Evolutionary conservation across 2,888 invertebrate species (phyloP), one percentile per base, ranked within the genome.

Genomic region (Gymnosoma rotundatum): DNA sequence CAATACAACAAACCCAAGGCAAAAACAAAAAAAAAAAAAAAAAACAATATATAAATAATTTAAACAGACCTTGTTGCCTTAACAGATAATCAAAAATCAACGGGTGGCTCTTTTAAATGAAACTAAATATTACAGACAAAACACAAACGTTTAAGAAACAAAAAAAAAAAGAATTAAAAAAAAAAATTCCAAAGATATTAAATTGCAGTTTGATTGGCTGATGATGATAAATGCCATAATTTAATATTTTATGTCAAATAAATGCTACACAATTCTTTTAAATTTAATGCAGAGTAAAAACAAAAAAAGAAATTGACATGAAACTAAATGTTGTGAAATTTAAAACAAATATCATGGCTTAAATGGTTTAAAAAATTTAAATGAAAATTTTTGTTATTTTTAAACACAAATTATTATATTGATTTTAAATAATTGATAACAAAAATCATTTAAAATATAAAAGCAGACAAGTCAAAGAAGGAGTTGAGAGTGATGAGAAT

Each of bases 171-270:
- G 61, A 25, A 56, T 8, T 20, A 38, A 78, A 14, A 42, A 36
- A 25, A 25, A 25, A 25, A 32, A n/a, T 0, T 32, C 14, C 9
- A 32, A 84, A 84, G 54, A 70, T 84, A 78, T 84, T 81, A 81
- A 84, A 84, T 84, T 78, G 85, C 85, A 78, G n/a, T 76, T 75
- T 78, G 87, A 88, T 88, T 85, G 86, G 80, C 58, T 86, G 87
- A 87, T 85, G 86, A 85, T 87, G 87, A 88, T 88, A 87, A 88
- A 88, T 88, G 86, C 87, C 86, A 87, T 88, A 88, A 88, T 88
- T 88, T 88, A 87, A 87, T 88, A 87, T 86, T 86, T 86, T 82
- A 82, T 83, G 86, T 86, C 86, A 86, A 80, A 83, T 78, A 81
- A 83, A 79, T 69, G 82, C 78, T 83, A 75, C 74, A 79, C 56